Conservation (phyloP, 2,888 invertebrate species). For the Drosophila demipolita region DNA sequence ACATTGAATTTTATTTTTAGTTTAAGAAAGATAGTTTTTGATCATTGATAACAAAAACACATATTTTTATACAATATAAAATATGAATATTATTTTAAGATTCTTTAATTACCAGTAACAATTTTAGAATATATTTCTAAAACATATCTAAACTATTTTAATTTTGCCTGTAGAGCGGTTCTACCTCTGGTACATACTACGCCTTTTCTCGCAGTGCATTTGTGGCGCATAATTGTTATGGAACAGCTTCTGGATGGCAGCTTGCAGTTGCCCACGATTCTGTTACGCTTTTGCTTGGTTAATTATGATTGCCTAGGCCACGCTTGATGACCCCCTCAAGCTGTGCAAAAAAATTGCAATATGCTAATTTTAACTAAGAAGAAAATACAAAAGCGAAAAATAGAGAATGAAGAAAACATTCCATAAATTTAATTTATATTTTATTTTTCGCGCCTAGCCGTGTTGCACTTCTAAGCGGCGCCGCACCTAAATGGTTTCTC, state of each 20-base stretch:
- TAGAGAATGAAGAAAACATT: slow-evolving; percentile 10
- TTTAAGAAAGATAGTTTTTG: neutral
- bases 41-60: neutral
- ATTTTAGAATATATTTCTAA: neutral
- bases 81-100: neutral
- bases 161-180: neutral
- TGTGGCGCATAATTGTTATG: slow-evolving; percentile 62
- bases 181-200: neutral
- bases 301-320: slow-evolving; percentile 65
- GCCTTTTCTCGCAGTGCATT: neutral
- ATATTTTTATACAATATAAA: neutral
- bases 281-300: slow-evolving; percentile 54
- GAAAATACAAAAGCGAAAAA: slow-evolving; percentile 1
- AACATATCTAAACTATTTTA: neutral
- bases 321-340: slow-evolving; percentile 83
- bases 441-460: slow-evolving; percentile 7
- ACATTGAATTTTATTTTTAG: neutral
- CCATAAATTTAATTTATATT: slow-evolving; percentile 82
- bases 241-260: slow-evolving; percentile 66
- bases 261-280: slow-evolving; percentile 16
- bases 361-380: slow-evolving; percentile 78
- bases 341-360: slow-evolving; percentile 84
- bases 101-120: too few species aligned
- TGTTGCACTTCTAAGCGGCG: slow-evolving; percentile 64
- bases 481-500: slow-evolving; percentile 25